These are phyloP conservation scores for Leuciscus idus DNA, from an alignment of 2,113 vertebrate genomes.

Conservation along the genomic window DNA sequence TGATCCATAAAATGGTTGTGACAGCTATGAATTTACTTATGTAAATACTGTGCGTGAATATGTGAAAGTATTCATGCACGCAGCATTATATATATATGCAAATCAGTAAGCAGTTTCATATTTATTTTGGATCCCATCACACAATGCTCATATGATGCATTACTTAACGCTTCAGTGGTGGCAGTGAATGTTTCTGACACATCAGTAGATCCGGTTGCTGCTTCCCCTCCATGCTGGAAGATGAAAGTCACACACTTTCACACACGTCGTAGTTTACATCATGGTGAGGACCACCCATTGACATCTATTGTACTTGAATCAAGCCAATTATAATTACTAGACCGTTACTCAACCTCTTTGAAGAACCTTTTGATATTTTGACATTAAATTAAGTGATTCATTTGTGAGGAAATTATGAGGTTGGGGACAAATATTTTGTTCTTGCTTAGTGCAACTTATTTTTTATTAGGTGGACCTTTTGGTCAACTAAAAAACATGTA, in stretches of 20 bases:
- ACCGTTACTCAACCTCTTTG: background rate
- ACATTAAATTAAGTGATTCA: background rate
- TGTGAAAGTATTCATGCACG: background rate
- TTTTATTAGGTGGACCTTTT: background rate
- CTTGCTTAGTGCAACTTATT: background rate
- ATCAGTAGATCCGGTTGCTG: conserved; percentile 17
- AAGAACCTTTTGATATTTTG: background rate
- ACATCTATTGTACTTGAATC: conserved; percentile 7
- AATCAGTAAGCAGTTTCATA: background rate
- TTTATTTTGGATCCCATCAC: background rate
- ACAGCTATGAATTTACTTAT: background rate
- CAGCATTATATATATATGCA: background rate
- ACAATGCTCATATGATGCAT: background rate
- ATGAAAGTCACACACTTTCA: background rate
- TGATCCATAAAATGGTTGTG: background rate
- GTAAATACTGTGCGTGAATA: background rate
- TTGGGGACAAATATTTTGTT: background rate
- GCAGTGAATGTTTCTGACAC: conserved; percentile 31
- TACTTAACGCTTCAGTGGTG: conserved; percentile 14
- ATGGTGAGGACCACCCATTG: conserved; percentile 4
- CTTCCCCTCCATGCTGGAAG: conserved; percentile 20
- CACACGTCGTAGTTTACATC: background rate
- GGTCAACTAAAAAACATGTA: background rate
- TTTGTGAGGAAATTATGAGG: background rate
- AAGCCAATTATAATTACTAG: background rate